Evolutionary conservation across 2,888 invertebrate genomes (phyloP).

Genomic region (Hemistola chrysoprasaria): DNA sequence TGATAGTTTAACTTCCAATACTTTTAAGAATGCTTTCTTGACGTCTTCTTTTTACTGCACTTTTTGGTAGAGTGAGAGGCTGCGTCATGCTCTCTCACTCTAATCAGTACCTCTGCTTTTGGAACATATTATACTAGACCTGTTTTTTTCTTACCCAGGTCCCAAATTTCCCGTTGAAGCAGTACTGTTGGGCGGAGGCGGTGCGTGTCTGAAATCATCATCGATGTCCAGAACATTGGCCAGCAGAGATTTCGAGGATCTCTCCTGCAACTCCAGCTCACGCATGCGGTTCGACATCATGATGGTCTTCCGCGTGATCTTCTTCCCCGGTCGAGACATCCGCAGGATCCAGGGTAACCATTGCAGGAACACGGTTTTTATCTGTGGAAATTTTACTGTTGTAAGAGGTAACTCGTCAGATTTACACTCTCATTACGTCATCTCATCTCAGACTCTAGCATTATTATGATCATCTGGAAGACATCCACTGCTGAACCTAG

Average conservation of each 20-base stretch:
- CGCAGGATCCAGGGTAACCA: constrained; percentile 98
- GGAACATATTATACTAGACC: no score
- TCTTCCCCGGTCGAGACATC: constrained; percentile 97
- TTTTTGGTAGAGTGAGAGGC: no score
- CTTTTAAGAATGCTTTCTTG: no score
- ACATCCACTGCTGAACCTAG: no score
- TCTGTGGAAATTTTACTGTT: constrained; percentile 78
- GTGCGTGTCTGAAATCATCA: constrained; percentile 93
- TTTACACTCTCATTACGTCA: no score
- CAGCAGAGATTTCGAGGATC: constrained; percentile 95
- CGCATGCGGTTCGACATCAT: constrained; percentile 95
- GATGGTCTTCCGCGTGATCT: constrained; percentile 94
- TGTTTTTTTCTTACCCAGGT: constrained; percentile 76
- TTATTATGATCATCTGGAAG: no score
- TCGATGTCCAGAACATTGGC: constrained; percentile 98
- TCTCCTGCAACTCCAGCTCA: constrained; percentile 95
- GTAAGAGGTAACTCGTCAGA: no score
- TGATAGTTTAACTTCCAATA: no score
- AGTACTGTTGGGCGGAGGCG: constrained; percentile 83
- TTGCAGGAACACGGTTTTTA: constrained; percentile 96
- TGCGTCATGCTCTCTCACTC: no score
- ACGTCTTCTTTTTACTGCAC: no score
- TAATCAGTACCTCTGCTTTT: no score
- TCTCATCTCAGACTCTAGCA: no score
- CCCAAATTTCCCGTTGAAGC: constrained; percentile 85